A percentile compares a stretch with the other conserved stretches of the same genome.
phyloP scores from a whole-genome alignment of 2,797 vertebrate genomes.

The Falco naumanni region DNA sequence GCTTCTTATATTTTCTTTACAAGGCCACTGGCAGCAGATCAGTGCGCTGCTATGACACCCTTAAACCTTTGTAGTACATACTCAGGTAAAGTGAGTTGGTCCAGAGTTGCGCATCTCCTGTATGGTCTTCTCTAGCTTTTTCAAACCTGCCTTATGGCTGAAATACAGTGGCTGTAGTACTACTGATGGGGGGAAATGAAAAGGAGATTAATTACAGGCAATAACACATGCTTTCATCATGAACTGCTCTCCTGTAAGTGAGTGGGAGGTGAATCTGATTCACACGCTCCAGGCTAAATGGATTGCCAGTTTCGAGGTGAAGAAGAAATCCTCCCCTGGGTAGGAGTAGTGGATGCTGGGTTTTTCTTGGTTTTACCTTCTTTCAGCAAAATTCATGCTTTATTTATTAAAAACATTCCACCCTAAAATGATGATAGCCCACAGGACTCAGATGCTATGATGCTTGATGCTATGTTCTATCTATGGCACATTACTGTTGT shows the following conservation, averaged over 20 bases:
- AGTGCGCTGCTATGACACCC: background rate
- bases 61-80: background rate
- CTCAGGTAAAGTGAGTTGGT: background rate
- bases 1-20: background rate
- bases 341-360: background rate
- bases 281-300: background rate
- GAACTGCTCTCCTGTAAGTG: background rate
- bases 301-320: background rate
- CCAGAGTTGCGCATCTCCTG: background rate
- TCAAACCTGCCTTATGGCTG: background rate
- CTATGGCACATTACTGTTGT: background rate
- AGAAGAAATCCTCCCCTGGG: background rate
- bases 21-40: background rate
- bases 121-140: background rate
- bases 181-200: background rate
- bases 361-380: background rate
- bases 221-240: background rate
- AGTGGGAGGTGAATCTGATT: conserved; percentile 16
- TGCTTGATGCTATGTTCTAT: background rate
- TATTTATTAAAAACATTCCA: background rate
- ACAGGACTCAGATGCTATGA: background rate
- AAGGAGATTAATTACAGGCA: background rate
- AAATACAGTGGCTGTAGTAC: background rate
- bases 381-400: background rate
- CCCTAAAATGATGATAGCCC: background rate